These are phyloP conservation scores for Tauraco erythrolophus DNA, from an alignment of 2,113 vertebrate genomes.

Conservation along the genomic window DNA sequence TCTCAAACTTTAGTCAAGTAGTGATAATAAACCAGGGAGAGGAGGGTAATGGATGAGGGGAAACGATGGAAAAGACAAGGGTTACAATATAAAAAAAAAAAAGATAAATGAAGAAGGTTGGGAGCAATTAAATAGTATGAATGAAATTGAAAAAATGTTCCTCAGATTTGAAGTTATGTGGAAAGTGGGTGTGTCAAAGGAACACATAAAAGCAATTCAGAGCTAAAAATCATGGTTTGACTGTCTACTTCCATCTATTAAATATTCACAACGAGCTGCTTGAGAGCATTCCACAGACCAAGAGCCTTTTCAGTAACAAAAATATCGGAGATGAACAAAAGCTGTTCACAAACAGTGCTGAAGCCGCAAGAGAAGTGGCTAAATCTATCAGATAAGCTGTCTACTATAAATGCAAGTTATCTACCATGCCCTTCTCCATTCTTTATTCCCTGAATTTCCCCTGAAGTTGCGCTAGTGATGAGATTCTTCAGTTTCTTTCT, in stretches of 20 bases:
- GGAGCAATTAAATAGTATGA: conserved; percentile 1
- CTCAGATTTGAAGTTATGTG: background rate
- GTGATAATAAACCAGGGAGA: background rate
- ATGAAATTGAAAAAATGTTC: conserved; percentile 10
- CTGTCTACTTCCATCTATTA: background rate
- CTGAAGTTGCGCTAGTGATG: background rate
- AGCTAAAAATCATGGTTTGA: background rate
- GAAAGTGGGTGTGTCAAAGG: conserved; percentile 24
- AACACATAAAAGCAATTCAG: background rate
- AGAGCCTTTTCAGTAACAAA: background rate
- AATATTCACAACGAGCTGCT: background rate
- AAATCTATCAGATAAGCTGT: background rate
- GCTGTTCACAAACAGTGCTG: background rate
- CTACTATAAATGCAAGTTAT: background rate
- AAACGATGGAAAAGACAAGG: background rate
- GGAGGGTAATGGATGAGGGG: background rate
- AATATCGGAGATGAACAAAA: background rate
- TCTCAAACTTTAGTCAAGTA: background rate
- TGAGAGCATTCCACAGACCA: background rate
- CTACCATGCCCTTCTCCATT: background rate
- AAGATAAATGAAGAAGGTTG: background rate
- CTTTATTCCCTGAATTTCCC: background rate
- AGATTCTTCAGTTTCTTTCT: background rate
- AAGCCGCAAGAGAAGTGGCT: background rate
- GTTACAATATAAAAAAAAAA: background rate